Base-by-base conservation (phyloP, 2,888 invertebrate genomes). In the Fragum sueziense region DNA sequence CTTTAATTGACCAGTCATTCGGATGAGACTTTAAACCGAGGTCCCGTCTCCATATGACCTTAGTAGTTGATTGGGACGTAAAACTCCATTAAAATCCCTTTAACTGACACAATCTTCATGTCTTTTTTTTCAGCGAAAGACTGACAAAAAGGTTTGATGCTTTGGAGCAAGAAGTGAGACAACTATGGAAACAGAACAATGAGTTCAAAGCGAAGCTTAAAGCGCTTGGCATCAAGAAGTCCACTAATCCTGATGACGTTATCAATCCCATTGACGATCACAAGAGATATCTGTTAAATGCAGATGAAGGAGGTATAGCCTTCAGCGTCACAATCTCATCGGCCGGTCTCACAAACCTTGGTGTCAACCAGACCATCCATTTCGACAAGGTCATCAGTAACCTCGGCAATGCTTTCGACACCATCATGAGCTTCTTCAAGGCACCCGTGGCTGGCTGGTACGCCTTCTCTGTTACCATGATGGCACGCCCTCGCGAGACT, bases 341-440 rank as follows among this genome's bases (percentile, higher is more conserved):
- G 2, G 67, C 2, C 20, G 67, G 67, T 1, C 2, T 67, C 11
- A 33, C 29, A 3, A 37, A 67, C 67, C 67, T 67, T 22, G 67
- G 67, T 1, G 67, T 41, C 9, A 67, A 67, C 41, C 67, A 67
- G 34, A 41, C 47, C 41, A 41, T 67, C 34, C 37, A 22, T 17
- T 67, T 67, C 25, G 67, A 67, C 47, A 67, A 37, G 25, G 67
- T 47, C 20, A 25, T 67, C 3, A 67, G 41, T 47, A 67, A 67
- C 67, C 27, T 41, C 27, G 67, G 67, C 37, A 67, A 67, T 27
- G 9, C 7, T 41, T 67, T 41, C 34, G 67, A 67, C 25, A 67
- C 47, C 27, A 29, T 27, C n/a, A 17, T 67, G 27, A 47, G 41
- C 29, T 29, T 27, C 27, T 67, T 67, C 25, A n/a, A 25, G 25